These are phyloP conservation scores for Alviniconcha marisindica DNA, from an alignment of 1,140 invertebrate genomes.

Conservation along the genomic window DNA sequence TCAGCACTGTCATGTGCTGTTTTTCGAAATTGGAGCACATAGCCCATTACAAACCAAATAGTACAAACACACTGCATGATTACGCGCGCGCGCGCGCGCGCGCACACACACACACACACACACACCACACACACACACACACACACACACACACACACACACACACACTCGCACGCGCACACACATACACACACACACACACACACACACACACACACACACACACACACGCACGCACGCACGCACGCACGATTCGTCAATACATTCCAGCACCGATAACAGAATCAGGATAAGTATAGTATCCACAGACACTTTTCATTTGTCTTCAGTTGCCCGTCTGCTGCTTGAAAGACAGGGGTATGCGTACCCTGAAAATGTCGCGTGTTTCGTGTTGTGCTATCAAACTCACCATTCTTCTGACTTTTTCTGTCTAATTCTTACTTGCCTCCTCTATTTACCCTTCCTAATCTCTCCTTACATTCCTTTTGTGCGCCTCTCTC, in stretches of 20 bases:
- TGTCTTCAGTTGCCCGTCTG: no score
- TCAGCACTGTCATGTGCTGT: no score
- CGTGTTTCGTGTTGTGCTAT: no score
- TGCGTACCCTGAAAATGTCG: no score
- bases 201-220: neutral
- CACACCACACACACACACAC: neutral
- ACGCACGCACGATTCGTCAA: neutral
- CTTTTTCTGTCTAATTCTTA: neutral
- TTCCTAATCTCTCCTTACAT: neutral
- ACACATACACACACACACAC: neutral
- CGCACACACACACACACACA: constrained; percentile 26
- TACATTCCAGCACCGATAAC: no score
- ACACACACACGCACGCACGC: neutral
- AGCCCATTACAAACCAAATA: no score
- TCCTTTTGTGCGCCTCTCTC: neutral
- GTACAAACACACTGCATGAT: constrained; percentile 16
- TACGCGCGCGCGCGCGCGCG: neutral
- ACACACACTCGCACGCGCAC: no score
- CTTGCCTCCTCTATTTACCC: neutral
- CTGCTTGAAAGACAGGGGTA: no score
- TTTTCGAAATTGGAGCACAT: no score
- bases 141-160: neutral
- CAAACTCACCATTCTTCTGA: neutral
- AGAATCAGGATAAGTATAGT: no score
- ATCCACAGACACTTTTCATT: no score